Evolutionary conservation across 2,113 vertebrate genomes (phyloP), one percentile per base, ranked within the genome.

Genomic region (Melanerpes formicivorus): DNA sequence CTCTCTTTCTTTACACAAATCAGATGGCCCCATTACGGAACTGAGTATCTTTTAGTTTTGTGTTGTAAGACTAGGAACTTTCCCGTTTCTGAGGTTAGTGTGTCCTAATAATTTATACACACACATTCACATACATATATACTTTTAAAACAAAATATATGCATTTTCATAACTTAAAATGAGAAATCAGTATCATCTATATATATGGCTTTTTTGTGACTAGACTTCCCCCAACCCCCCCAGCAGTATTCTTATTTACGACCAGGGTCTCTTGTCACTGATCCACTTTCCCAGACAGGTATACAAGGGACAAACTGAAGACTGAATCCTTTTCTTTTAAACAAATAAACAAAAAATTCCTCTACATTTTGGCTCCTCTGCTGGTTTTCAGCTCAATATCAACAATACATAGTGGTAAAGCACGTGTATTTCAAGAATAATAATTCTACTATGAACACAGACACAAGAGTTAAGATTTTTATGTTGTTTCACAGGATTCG

Each of bases 401-500:
- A 3, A 42, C 15, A 90, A 65, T 10, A 74, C 60, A 19, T 5
- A 79, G 14, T 18, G 74, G 26, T 84, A 75, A 18, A 81, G 54
- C 27, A 78, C 11, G 6, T 32, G 14, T 34, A 50, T 58, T 83
- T 91, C 58, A 81, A 88, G 37, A 16, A 83, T 46, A 71, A n/a
- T 76, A 75, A 73, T 59, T 72, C 59, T 63, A 76, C 27, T 50
- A 42, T 30, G 21, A 26, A 9, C 14, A 70, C 4, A 67, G 50
- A 84, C 21, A 65, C 11, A 63, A 5, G 2, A 11, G 5, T 70
- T 92, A 46, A 69, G 52, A 13, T 40, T 19, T 65, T 91, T 29
- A 69, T 1, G 1, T 7, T 5, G 0, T 67, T 93, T 89, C 50
- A 70, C 21, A 29, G 42, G 18, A 74, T 4, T 60, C 2, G 0